These are phyloP conservation scores for Pelagia noctiluca DNA, from an alignment of 30 jellyfish, hydroid and myxozoan genomes.

Conservation along the genomic window DNA sequence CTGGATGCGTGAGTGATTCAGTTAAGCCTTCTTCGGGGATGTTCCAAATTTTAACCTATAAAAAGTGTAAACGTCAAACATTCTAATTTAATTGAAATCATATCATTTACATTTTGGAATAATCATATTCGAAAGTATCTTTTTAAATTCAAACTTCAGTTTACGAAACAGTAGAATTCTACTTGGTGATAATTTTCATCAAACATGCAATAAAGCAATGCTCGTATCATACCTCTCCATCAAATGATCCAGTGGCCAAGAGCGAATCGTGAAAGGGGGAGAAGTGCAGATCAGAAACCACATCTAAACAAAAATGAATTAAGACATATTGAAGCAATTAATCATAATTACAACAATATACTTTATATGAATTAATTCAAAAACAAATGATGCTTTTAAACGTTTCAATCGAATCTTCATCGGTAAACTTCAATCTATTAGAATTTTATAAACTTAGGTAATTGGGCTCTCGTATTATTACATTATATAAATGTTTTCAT, in stretches of 20 bases:
- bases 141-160: too few relatives aligned
- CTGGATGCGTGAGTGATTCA: constrained; percentile 48
- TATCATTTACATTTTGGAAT: too few relatives aligned
- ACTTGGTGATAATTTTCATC: neutral
- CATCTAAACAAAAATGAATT: constrained; percentile 47
- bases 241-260: constrained; percentile 84
- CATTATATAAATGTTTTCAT: neutral
- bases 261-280: constrained; percentile 85
- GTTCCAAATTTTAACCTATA: constrained; percentile 78
- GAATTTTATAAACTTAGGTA: too few relatives aligned
- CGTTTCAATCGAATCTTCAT: too few relatives aligned
- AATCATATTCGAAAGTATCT: too few relatives aligned
- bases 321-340: neutral
- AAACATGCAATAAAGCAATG: neutral
- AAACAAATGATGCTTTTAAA: too few relatives aligned
- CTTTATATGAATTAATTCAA: too few relatives aligned
- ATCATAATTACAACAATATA: neutral
- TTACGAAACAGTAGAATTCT: too few relatives aligned
- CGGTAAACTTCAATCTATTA: too few relatives aligned
- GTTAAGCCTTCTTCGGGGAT: constrained; percentile 70
- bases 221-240: constrained; percentile 83
- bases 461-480: too few relatives aligned
- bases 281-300: constrained; percentile 84
- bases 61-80: neutral
- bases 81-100: too few relatives aligned